Evolutionary conservation across 2,888 invertebrate genomes (phyloP).

Genomic region (Pocota personata): DNA sequence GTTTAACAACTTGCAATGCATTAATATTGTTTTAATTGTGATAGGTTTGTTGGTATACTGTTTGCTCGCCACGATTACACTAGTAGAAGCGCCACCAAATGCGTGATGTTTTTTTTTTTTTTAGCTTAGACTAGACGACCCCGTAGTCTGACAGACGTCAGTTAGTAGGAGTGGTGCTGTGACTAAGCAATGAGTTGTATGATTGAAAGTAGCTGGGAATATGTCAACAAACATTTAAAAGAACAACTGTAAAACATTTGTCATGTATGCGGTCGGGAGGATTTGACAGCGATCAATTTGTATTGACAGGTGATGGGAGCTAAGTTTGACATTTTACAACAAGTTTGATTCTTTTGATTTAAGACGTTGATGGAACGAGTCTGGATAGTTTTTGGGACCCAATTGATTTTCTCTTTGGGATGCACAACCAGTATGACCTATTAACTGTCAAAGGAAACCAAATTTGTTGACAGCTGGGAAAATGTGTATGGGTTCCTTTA

Average conservation of each 20-base stretch:
- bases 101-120: conserved; percentile 6
- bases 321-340: not conserved
- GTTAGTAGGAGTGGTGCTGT: not conserved
- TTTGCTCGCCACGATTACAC: conserved; percentile 12
- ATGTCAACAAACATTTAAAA: conserved; percentile 33
- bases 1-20: conserved; percentile 17
- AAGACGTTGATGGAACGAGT: not conserved
- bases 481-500: not conserved
- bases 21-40: conserved; percentile 54
- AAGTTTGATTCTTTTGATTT: not conserved
- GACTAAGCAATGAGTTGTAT: conserved; percentile 47
- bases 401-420: not conserved
- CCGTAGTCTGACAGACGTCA: conserved; percentile 34
- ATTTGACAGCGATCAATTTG: conserved; percentile 4
- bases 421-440: not conserved
- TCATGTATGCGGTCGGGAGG: not conserved
- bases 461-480: not conserved
- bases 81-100: not conserved
- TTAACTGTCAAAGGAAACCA: conserved; percentile 6
- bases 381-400: not conserved
- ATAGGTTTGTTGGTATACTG: conserved; percentile 11
- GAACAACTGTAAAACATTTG: conserved; percentile 29
- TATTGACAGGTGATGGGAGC: conserved; percentile 2
- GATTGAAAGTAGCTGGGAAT: conserved; percentile 42
- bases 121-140: conserved; percentile 42